Conservation (phyloP, 2,113 vertebrate species). For the Aptenodytes patagonicus region DNA sequence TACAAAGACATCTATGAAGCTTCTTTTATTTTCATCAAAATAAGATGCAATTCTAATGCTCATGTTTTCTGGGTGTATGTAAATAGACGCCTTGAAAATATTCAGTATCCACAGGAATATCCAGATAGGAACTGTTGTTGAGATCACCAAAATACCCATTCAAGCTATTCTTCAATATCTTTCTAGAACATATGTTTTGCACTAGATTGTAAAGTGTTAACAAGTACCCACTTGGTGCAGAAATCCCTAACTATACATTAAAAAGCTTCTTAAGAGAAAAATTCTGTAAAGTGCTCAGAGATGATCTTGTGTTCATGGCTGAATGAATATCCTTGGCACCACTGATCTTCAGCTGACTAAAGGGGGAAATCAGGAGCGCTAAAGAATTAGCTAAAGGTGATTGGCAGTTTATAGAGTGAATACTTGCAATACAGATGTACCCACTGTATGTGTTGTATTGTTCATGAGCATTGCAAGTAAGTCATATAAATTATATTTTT, state of each 20-base stretch:
- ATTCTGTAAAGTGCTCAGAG: not conserved
- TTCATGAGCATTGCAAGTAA: slow-evolving; percentile 4
- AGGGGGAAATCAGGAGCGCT: not conserved
- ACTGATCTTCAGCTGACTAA: not conserved
- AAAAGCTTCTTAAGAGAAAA: slow-evolving; percentile 29
- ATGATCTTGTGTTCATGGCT: slow-evolving; percentile 1
- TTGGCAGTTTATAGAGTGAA: not conserved
- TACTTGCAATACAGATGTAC: not conserved
- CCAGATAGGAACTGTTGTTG: not conserved
- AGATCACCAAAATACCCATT: not conserved
- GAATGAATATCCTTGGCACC: slow-evolving; percentile 48
- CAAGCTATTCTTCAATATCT: not conserved
- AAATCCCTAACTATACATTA: slow-evolving; percentile 30
- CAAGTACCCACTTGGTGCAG: slow-evolving; percentile 8
- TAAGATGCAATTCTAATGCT: not conserved
- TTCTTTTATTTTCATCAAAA: slow-evolving; percentile 56
- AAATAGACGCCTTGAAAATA: not conserved
- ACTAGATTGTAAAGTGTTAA: not conserved
- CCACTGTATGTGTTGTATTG: not conserved
- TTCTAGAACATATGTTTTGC: not conserved
- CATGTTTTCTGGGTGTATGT: not conserved
- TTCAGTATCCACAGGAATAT: not conserved
- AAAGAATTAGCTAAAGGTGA: slow-evolving; percentile 4
- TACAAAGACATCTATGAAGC: not conserved
- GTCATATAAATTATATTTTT: not conserved